These are phyloP conservation scores for Lasiurus borealis DNA, from an alignment of 2,113 vertebrate species.

Conservation along the genomic window DNA sequence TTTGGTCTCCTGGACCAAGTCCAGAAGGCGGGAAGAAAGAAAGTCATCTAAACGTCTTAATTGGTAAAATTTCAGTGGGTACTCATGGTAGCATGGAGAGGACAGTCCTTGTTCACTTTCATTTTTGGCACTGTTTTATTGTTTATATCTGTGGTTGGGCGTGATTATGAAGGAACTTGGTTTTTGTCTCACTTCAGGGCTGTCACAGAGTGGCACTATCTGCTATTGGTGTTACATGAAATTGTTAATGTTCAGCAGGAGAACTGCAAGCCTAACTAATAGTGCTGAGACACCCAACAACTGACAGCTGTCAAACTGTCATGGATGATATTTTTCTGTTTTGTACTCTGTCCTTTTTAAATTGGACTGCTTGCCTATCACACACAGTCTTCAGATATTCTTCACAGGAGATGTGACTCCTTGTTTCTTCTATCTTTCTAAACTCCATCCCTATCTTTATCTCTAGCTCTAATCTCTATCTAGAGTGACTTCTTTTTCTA, in stretches of 20 bases:
- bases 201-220: background rate
- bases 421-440: background rate
- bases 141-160: background rate
- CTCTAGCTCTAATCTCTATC: background rate
- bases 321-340: background rate
- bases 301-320: background rate
- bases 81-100: rapidly evolving
- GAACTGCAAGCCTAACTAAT: background rate
- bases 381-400: background rate
- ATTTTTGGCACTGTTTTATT: background rate
- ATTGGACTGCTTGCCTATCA: background rate
- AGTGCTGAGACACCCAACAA: background rate
- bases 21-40: background rate
- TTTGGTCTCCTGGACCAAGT: background rate
- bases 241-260: background rate
- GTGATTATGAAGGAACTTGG: background rate
- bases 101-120: background rate
- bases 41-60: background rate
- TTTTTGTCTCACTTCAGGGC: background rate
- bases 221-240: background rate
- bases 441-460: background rate
- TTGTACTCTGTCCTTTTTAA: background rate
- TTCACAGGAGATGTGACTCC: background rate
- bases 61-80: background rate
- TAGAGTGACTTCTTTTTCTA: background rate